phyloP scores from a whole-genome alignment of 2,888 invertebrate genomes.

The Thysanoteuthis rhombus region DNA sequence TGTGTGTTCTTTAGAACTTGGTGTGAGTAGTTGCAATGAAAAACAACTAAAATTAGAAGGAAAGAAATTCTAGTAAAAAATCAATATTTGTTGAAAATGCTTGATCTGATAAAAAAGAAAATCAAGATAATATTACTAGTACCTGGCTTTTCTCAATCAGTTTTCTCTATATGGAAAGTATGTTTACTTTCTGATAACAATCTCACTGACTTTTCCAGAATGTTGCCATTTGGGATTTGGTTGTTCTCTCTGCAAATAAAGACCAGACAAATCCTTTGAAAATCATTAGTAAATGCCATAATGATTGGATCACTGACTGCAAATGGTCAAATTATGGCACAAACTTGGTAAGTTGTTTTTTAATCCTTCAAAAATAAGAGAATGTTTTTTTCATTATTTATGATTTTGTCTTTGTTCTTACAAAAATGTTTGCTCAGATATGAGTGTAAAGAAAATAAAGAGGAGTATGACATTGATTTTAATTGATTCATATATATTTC shows the following conservation, averaged over 20 bases:
- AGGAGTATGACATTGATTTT: background rate
- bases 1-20: no score
- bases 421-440: background rate
- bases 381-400: background rate
- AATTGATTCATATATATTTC: no score
- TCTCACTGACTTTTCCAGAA: background rate
- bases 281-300: slow-evolving; percentile 52
- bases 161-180: background rate
- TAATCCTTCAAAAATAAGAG: background rate
- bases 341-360: slow-evolving; percentile 45
- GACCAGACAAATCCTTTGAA: slow-evolving; percentile 36
- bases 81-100: no score
- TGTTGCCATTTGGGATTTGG: background rate
- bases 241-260: background rate
- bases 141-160: background rate
- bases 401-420: background rate
- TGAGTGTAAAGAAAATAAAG: background rate
- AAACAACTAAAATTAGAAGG: no score
- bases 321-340: slow-evolving; percentile 62
- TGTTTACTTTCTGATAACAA: background rate
- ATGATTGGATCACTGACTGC: slow-evolving; percentile 66
- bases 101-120: no score
- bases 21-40: no score
- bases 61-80: no score
- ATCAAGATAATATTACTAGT: no score